Evolutionary conservation across 2,113 vertebrate species (phyloP), one percentile per base, ranked within the genome.

Genomic region (Leptocoma aspasia): DNA sequence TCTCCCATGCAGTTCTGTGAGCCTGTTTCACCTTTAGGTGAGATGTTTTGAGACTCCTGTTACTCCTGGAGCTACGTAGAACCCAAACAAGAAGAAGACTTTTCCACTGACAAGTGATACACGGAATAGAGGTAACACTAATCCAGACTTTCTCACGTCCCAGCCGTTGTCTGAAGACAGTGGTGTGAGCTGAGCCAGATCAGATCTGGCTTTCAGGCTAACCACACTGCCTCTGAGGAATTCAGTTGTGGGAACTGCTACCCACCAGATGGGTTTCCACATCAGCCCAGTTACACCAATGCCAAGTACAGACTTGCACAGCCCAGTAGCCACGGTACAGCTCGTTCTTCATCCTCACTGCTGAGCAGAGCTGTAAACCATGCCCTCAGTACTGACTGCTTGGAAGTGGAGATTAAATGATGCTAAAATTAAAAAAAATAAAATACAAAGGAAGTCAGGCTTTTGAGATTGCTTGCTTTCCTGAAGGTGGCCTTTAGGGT

Each of bases 121-220:
- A 4, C 15, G 6, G 63, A 80, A 54, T 64, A 89, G 82, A 92
- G 76, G 88, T 89, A 93, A 90, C 21, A 15, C 35, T n/a, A 83
- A 88, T 35, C 53, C 52, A 41, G 10, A 86, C 31, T 77, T 90
- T 86, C 82, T 95, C 82, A 84, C 2, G 0, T 92, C 56, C 42
- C 27, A 65, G 68, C 49, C 1, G 1, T 27, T 90, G 50, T 94
- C 53, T 82, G 28, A 83, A 83, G 81, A 79, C 90, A 75, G 80
- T 22, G 42, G 26, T 60, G 60, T 49, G 71, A 86, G 90, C 53
- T 26, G 66, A 45, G 92, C 76, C 86, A 78, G 47, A 68, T 96
- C 90, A 81, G 93, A 89, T 95, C 72, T 83, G 75, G 89, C 88
- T 88, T 49, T 63, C 64, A 37, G 82, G 71, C 61, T 68, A 73